phyloP scores from a whole-genome alignment of 2,113 vertebrate species.

The Paradisaea rubra region DNA sequence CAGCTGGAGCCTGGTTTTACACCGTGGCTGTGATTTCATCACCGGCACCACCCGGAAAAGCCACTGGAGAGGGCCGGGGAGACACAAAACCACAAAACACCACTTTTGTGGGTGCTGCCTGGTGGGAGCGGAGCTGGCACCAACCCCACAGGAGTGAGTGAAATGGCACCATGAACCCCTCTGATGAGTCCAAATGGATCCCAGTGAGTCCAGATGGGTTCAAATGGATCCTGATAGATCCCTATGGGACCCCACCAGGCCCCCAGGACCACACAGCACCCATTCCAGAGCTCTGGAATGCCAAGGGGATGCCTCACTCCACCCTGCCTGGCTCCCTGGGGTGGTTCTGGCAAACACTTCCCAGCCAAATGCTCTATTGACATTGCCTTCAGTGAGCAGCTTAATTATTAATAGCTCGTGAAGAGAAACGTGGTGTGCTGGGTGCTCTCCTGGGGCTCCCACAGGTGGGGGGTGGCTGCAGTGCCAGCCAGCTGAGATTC shows the following conservation, averaged over 20 bases:
- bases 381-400: background rate
- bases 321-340: background rate
- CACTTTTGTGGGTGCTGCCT: background rate
- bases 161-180: background rate
- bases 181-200: background rate
- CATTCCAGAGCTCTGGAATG: rapidly evolving
- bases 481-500: rapidly evolving
- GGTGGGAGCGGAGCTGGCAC: background rate
- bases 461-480: rapidly evolving
- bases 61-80: background rate
- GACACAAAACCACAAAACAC: background rate
- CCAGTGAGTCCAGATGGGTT: background rate
- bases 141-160: rapidly evolving
- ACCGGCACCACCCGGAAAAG: background rate
- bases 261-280: background rate
- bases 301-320: background rate
- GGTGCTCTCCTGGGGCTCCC: background rate
- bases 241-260: rapidly evolving
- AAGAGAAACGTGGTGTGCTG: rapidly evolving
- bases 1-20: background rate
- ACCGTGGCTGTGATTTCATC: rapidly evolving
- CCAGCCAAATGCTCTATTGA: conserved; percentile 10
- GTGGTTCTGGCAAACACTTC: background rate
- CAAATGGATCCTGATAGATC: background rate
- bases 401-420: conserved; percentile 52